Evolutionary conservation across 1,140 invertebrate species (phyloP).

Genomic region (Cydia splendana): DNA sequence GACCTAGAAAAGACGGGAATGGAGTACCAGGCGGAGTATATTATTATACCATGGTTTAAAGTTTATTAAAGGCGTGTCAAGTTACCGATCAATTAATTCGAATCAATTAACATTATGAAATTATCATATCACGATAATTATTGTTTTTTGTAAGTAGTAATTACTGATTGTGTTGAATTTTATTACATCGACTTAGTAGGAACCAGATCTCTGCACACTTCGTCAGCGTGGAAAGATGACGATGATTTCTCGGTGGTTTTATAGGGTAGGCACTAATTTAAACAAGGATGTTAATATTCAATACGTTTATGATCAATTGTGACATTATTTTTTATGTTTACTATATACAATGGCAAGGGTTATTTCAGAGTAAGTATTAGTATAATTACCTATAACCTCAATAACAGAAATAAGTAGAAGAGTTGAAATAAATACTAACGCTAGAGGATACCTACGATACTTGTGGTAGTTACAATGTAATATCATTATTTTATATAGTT

Average conservation of each 20-base stretch:
- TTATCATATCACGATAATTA: background rate
- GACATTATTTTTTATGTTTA: background rate
- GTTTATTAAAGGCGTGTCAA: background rate
- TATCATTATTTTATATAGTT: background rate
- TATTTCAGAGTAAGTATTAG: conserved; percentile 22
- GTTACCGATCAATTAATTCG: background rate
- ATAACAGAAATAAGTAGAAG: conserved; percentile 13
- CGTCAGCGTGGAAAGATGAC: too few relatives aligned
- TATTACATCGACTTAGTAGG: background rate
- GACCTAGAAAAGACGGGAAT: too few relatives aligned
- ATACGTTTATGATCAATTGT: too few relatives aligned
- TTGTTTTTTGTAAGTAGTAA: background rate
- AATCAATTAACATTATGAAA: background rate
- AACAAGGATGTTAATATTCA: too few relatives aligned
- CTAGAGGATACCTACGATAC: background rate
- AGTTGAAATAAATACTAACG: conserved; percentile 27
- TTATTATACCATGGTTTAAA: too few relatives aligned
- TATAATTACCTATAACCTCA: background rate
- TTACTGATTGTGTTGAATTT: background rate
- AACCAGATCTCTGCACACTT: too few relatives aligned
- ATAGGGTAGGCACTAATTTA: too few relatives aligned
- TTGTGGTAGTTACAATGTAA: background rate
- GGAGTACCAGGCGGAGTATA: too few relatives aligned
- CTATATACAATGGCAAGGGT: conserved; percentile 24
- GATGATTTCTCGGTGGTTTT: too few relatives aligned